A percentile compares a stretch with the other conserved stretches of the same genome.
phyloP scores from a whole-genome alignment of 1,140 invertebrate genomes.

The Lutraria rhynchaena region DNA sequence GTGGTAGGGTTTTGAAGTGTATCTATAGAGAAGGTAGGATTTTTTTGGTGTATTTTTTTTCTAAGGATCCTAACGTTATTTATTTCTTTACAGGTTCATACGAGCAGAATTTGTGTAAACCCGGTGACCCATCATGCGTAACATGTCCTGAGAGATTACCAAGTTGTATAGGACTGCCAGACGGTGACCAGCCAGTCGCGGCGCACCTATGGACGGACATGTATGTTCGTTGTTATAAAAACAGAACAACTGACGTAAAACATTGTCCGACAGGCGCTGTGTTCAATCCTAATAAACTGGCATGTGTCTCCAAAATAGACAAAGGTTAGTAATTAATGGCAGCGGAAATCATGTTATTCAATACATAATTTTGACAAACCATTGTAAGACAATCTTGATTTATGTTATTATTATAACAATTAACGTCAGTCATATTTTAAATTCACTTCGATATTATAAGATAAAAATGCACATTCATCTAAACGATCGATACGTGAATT shows the following conservation, averaged over 20 bases:
- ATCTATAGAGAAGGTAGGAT: too few relatives aligned
- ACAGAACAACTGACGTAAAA: constrained; percentile 55
- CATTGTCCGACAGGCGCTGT: constrained; percentile 59
- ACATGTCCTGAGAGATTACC: constrained; percentile 57
- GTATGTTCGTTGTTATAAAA: constrained; percentile 58
- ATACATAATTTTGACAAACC: not conserved
- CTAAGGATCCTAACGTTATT: too few relatives aligned
- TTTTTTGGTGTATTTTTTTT: too few relatives aligned
- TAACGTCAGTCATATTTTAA: not conserved
- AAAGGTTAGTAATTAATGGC: constrained; percentile 6
- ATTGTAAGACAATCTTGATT: not conserved
- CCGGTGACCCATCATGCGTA: constrained; percentile 18
- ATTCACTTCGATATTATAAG: too few relatives aligned
- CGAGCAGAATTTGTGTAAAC: constrained; percentile 60
- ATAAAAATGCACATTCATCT: too few relatives aligned
- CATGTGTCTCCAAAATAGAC: constrained; percentile 39
- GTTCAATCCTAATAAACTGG: constrained; percentile 56
- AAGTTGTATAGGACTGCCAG: constrained; percentile 56
- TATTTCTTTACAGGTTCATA: constrained; percentile 63
- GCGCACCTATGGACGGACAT: constrained; percentile 39
- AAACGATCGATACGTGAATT: too few relatives aligned
- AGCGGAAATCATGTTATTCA: not conserved
- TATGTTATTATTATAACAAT: not conserved
- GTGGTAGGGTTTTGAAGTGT: too few relatives aligned
- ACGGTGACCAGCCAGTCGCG: constrained; percentile 48